Evolutionary conservation across 2,888 invertebrate species (phyloP), one percentile per base, ranked within the genome.

Genomic region (Hoplodrina blanda): DNA sequence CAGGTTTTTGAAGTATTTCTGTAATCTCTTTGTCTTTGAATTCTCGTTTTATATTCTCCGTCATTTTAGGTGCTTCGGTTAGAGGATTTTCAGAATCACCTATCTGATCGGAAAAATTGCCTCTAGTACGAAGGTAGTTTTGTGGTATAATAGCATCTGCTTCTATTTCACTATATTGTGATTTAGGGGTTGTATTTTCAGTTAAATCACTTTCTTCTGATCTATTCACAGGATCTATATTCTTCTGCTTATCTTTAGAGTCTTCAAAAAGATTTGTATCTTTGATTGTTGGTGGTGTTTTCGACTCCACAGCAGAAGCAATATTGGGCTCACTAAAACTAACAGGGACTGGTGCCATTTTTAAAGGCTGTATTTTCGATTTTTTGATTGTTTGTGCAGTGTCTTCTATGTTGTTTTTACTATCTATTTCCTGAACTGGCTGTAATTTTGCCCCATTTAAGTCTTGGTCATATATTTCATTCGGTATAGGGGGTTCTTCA

Each of bases 351-450:
- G 80, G 57, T 8, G 50, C 25, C 6, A 55, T 30, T 37, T 15
- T 37, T 37, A 37, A 33, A 52, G 37, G 5, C 0, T 55, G 20
- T 50, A 8, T 41, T 33, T 60, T 49, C 0, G 15, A 17, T 11
- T 4, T 46, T 46, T 37, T 19, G 2, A 30, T 37, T 5, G 7
- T 8, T 13, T 3, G 10, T 19, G 2, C 25, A 37, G 19, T 59
- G 3, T 52, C 53, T 17, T 69, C 25, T 10, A 17, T 49, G 10
- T 56, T 37, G 19, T 17, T 64, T 61, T 63, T 20, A 20, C 17
- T 56, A 8, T 55, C 19, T 44, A 37, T 64, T 30, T 74, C 64
- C 30, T 57, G 54, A 37, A 37, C 25, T 25, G 53, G 25, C 10
- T 46, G 37, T 54, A 49, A 17, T 25, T 57, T 54, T 10, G 15